Percentiles rank a stretch among this genome's conserved stretches.
Evolutionary conservation across 2,888 invertebrate species (phyloP).

Genomic region (Choreutis nemorana): DNA sequence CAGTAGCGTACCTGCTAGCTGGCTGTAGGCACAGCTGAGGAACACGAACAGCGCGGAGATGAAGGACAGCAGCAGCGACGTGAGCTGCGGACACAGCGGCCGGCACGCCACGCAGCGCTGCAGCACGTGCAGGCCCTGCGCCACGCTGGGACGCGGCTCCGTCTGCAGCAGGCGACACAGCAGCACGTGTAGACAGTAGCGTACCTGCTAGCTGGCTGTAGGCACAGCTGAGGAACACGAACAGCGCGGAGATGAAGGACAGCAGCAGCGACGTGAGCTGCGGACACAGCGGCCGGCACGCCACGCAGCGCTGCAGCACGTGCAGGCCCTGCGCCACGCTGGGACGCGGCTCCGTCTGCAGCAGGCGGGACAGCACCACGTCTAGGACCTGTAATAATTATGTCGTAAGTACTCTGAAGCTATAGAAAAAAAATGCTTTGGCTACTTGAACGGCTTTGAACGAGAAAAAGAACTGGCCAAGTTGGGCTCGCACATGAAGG

Average conservation of each 20-base stretch:
- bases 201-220: slow-evolving; percentile 76
- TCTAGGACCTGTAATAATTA: slow-evolving; percentile 78
- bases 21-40: slow-evolving; percentile 86
- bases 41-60: slow-evolving; percentile 92
- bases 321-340: slow-evolving; percentile 77
- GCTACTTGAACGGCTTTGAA: no score
- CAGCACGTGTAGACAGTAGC: slow-evolving; percentile 75
- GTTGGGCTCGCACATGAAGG: no score
- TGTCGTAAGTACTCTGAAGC: no score
- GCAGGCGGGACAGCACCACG: slow-evolving; percentile 81
- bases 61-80: slow-evolving; percentile 88
- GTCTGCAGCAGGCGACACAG: slow-evolving; percentile 78
- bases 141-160: slow-evolving; percentile 76
- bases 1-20: slow-evolving; percentile 64
- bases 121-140: slow-evolving; percentile 78
- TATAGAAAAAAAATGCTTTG: no score
- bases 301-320: slow-evolving; percentile 80
- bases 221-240: slow-evolving; percentile 89
- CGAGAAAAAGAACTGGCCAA: no score
- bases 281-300: slow-evolving; percentile 79
- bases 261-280: slow-evolving; percentile 82
- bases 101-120: slow-evolving; percentile 79
- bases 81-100: slow-evolving; percentile 80
- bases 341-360: slow-evolving; percentile 76
- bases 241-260: slow-evolving; percentile 92